A percentile compares a stretch with the other conserved stretches of the same genome.
Conservation (phyloP, 92 coral and sea anemone genomes). For the Heteractis magnifica region DNA sequence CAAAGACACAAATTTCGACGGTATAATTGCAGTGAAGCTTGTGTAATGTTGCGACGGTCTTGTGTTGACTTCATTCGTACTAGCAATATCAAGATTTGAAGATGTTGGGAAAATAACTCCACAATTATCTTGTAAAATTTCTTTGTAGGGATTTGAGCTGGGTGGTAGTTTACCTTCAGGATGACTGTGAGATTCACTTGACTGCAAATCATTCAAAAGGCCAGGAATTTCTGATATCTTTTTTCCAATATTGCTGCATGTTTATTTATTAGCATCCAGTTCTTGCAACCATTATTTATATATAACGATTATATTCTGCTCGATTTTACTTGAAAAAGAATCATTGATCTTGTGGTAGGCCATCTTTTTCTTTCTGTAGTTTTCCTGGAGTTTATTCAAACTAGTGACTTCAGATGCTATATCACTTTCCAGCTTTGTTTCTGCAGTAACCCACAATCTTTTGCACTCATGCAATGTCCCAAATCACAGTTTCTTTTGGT, state of each 20-base stretch:
- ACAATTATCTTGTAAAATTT: neutral
- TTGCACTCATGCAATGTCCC: neutral
- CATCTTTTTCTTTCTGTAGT: constrained; percentile 21
- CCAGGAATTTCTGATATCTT: constrained; percentile 34
- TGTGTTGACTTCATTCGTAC: too few relatives aligned
- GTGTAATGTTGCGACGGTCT: too few relatives aligned
- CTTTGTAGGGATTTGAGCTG: constrained; percentile 17
- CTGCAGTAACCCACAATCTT: too few relatives aligned
- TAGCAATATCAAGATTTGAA: neutral
- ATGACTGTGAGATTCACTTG: neutral
- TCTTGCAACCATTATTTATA: constrained; percentile 35
- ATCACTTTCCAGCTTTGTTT: neutral
- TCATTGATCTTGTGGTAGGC: constrained; percentile 27
- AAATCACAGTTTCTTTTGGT: constrained; percentile 18
- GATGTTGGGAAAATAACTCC: neutral
- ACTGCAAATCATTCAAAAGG: constrained; percentile 8
- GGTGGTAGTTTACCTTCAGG: neutral
- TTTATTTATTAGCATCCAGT: constrained; percentile 31
- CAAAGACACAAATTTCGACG: too few relatives aligned
- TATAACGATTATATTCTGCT: constrained; percentile 1
- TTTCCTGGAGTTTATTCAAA: constrained; percentile 24
- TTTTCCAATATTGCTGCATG: constrained; percentile 36
- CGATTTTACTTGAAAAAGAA: constrained; percentile 23
- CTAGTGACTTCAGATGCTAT: constrained; percentile 3
- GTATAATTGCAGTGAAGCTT: too few relatives aligned